These are phyloP conservation scores for Achroia grisella DNA, from an alignment of 1,140 invertebrate species.

Conservation along the genomic window DNA sequence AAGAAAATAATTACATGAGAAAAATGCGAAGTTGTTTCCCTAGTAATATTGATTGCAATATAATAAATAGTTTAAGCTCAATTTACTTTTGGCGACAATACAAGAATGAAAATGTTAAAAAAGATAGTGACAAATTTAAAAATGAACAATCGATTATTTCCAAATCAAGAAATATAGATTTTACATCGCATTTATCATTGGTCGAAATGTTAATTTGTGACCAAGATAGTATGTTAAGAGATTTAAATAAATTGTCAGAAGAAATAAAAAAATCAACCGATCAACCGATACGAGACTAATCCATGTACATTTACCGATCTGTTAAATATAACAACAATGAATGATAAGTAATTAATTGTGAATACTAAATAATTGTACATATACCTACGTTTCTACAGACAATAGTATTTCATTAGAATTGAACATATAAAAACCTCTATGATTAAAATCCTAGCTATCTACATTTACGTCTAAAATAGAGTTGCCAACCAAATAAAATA, in stretches of 20 bases:
- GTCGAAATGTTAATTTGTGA: slow-evolving; percentile 29
- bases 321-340: too few species aligned
- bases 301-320: too few species aligned
- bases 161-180: slow-evolving; percentile 7
- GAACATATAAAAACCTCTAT: too few species aligned
- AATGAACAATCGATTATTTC: background rate
- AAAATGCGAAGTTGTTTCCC: background rate
- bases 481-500: too few species aligned
- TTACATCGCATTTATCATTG: slow-evolving; percentile 28
- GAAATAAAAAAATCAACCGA: slow-evolving; percentile 2
- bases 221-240: slow-evolving; percentile 30
- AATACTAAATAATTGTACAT: too few species aligned
- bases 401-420: too few species aligned
- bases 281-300: too few species aligned
- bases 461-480: too few species aligned
- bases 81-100: slow-evolving; percentile 6
- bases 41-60: slow-evolving; percentile 1
- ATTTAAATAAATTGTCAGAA: slow-evolving; percentile 22
- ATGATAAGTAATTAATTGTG: too few species aligned
- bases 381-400: too few species aligned
- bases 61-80: slow-evolving; percentile 14
- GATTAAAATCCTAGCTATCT: too few species aligned
- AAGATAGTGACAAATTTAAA: background rate
- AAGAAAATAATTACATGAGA: slow-evolving; percentile 8
- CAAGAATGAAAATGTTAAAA: background rate